A percentile compares a stretch with the other conserved stretches of the same genome.
Conservation (phyloP, 1,140 invertebrate genomes). For the Luehdorfia chinensis region DNA sequence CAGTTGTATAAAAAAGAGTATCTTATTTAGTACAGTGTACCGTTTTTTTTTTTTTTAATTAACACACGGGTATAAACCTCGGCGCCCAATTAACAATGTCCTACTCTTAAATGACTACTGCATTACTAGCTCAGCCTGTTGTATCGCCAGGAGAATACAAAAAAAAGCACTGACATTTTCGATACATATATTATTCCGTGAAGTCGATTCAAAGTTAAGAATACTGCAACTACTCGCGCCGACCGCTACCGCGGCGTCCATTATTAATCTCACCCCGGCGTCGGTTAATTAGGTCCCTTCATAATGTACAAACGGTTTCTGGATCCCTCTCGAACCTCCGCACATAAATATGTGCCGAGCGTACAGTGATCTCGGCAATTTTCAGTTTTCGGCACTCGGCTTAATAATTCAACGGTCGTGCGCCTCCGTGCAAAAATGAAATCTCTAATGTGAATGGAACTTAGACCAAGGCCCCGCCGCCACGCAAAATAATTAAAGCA, state of each 20-base stretch:
- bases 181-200: conserved; percentile 12
- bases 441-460: conserved; percentile 73
- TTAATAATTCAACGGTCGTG: conserved; percentile 66
- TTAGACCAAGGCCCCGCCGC: conserved; percentile 46
- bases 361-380: conserved; percentile 57
- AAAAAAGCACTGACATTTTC: conserved; percentile 6
- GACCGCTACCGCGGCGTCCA: conserved; percentile 31
- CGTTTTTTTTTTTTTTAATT: too few relatives aligned
- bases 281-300: conserved; percentile 66
- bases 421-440: conserved; percentile 67
- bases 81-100: too few relatives aligned
- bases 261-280: conserved; percentile 53
- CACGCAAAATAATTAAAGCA: conserved; percentile 71
- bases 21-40: too few relatives aligned
- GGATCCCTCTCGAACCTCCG: conserved; percentile 54
- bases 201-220: conserved; percentile 13
- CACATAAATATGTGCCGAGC: conserved; percentile 49
- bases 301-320: conserved; percentile 66
- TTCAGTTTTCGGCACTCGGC: conserved; percentile 64
- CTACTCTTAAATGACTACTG: too few relatives aligned
- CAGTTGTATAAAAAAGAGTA: too few relatives aligned
- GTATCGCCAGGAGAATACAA: conserved; percentile 5
- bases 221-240: conserved; percentile 1
- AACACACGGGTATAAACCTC: too few relatives aligned
- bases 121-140: too few relatives aligned